A percentile compares a stretch with the other conserved stretches of the same genome.
Evolutionary conservation across 1,140 invertebrate species (phyloP).

Genomic region (Atta colombica): DNA sequence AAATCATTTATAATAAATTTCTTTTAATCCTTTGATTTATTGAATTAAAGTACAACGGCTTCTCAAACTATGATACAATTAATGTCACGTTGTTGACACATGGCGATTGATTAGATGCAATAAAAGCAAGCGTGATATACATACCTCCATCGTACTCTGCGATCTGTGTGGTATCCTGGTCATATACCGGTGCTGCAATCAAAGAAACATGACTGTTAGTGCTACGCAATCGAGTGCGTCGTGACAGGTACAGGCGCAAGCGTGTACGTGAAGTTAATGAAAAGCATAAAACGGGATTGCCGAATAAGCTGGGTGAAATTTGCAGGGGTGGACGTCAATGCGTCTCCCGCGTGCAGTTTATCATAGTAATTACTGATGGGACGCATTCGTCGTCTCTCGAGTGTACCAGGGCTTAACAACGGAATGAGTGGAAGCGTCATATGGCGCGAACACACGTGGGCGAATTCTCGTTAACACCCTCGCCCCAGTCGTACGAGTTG

Average conservation of each 20-base stretch:
- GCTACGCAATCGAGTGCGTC: neutral
- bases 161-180: constrained; percentile 84
- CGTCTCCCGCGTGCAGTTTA: constrained; percentile 77
- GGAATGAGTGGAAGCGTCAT: constrained; percentile 79
- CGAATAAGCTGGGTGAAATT: constrained; percentile 62
- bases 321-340: constrained; percentile 56
- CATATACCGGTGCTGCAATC: constrained; percentile 85
- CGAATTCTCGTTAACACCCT: constrained; percentile 82
- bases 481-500: constrained; percentile 76
- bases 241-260: neutral
- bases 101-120: constrained; percentile 67
- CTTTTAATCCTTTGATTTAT: neutral
- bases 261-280: constrained; percentile 23
- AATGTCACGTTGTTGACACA: constrained; percentile 55
- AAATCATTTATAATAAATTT: constrained; percentile 8
- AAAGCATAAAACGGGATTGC: constrained; percentile 43
- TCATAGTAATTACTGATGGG: constrained; percentile 81
- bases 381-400: constrained; percentile 69
- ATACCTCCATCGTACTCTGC: constrained; percentile 84
- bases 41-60: neutral
- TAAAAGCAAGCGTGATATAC: constrained; percentile 65
- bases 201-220: constrained; percentile 57
- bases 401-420: constrained; percentile 73
- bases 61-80: constrained; percentile 53
- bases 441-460: constrained; percentile 76